phyloP scores from a whole-genome alignment of 2,888 invertebrate species.

The Tricholauxania praeusta region DNA sequence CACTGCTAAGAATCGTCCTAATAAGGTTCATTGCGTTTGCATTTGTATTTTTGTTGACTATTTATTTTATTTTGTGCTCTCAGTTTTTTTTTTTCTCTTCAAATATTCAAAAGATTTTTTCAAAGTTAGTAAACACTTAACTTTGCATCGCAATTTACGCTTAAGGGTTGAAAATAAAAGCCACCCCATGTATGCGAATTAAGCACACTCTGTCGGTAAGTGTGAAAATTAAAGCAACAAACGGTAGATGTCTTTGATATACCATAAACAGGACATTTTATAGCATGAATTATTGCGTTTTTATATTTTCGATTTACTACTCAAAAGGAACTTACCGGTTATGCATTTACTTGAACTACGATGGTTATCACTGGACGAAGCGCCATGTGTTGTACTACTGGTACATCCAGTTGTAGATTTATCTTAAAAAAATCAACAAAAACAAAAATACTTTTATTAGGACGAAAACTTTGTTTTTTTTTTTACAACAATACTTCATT shows the following conservation, averaged over 20 bases:
- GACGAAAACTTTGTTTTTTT: too few relatives aligned
- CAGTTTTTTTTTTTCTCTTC: too few relatives aligned
- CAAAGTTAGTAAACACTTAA: too few relatives aligned
- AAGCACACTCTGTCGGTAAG: slow-evolving; percentile 44
- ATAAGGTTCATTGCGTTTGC: too few relatives aligned
- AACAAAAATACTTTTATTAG: too few relatives aligned
- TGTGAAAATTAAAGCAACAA: slow-evolving; percentile 23
- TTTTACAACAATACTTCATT: too few relatives aligned
- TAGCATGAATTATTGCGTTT: not conserved
- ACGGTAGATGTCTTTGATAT: slow-evolving; percentile 54
- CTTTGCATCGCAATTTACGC: too few relatives aligned
- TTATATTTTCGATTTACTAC: not conserved
- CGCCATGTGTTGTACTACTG: slow-evolving; percentile 55
- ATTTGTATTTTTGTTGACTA: too few relatives aligned
- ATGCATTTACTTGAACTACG: slow-evolving; percentile 60
- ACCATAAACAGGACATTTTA: slow-evolving; percentile 43
- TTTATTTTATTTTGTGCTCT: too few relatives aligned
- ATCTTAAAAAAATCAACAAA: slow-evolving; percentile 50
- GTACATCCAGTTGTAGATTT: slow-evolving; percentile 64
- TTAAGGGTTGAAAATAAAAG: slow-evolving; percentile 2
- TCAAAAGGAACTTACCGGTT: slow-evolving; percentile 56
- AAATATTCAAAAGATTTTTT: too few relatives aligned
- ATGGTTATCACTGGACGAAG: slow-evolving; percentile 54
- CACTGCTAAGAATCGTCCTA: too few relatives aligned
- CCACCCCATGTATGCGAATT: not conserved